Base-by-base conservation (phyloP, 1,140 invertebrate species). In the Sitophilus oryzae region DNA sequence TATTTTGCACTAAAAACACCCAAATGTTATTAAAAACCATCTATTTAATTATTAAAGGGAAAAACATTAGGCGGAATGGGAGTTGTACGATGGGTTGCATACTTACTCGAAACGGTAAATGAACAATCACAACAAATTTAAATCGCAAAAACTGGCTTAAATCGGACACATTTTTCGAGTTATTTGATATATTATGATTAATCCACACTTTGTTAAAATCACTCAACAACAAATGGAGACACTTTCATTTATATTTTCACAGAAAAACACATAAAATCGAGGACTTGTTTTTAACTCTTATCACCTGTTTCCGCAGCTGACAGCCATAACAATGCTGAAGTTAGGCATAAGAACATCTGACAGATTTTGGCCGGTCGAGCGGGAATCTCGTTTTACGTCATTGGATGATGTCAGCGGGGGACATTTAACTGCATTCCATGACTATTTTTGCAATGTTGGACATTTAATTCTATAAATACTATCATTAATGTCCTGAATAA, bases 261-360 rank as follows among this genome's bases (percentile, higher is more conserved):
- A 6, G n/a, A 34, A 45, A 57, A 57, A 45, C 20, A 5, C 14
- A 10, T 47, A 20, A 34, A 42, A 35, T 48, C 11, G 19, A 34
- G n/a, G 19, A 58, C 43, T 30, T 52, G 42, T 48, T 49, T 52
- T 43, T n/a, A 40, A 15, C 19, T 9, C 3, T 1, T 10, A 58
- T 53, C 56, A 58, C 46, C 49, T 58, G 56, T 58, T 58, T 9
- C 18, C 14, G 48, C 56, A 58, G 56, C 56, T 58, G 56, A 58
- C 51, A 53, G 14, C 15, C 49, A 58, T 42, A 58, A 58, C 37
- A 58, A 14, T 35, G 43, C 41, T 48, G 56, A 58, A 58, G 50
- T 43, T 58, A 48, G 56, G 15, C 3, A 20, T 22, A 18, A 11
- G 36, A 56, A 36, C 53, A 56, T 22, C 53, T 56, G 53, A 49